Evolutionary conservation across 2,797 vertebrate species (phyloP).

Genomic region (Spondyliosoma cantharus): DNA sequence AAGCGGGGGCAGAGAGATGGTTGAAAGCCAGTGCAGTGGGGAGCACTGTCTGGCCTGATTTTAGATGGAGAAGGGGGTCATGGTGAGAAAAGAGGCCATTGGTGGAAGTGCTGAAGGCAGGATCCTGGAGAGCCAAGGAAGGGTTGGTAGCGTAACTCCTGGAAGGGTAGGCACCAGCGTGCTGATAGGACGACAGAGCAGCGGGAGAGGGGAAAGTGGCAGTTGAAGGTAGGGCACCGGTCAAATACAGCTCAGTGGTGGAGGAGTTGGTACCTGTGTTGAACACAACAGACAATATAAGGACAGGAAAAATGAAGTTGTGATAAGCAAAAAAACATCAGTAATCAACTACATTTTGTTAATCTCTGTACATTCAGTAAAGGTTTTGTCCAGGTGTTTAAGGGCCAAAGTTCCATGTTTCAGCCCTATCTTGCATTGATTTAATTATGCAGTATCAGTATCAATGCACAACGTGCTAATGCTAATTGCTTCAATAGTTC

Average conservation of each 20-base stretch:
- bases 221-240: constrained; percentile 93
- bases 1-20: constrained; percentile 87
- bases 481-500: not conserved
- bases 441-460: not conserved
- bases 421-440: too few species aligned
- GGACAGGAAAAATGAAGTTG: not conserved
- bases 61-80: constrained; percentile 93
- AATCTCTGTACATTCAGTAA: not conserved
- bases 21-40: constrained; percentile 93
- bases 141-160: constrained; percentile 92
- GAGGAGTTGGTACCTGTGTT: constrained; percentile 92
- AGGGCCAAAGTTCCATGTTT: not conserved
- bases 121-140: constrained; percentile 92
- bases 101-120: constrained; percentile 91
- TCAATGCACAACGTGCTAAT: not conserved
- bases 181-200: constrained; percentile 93
- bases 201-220: constrained; percentile 93
- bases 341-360: not conserved
- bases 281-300: constrained; percentile 16
- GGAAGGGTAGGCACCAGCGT: constrained; percentile 91
- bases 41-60: constrained; percentile 91
- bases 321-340: not conserved
- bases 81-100: constrained; percentile 93
- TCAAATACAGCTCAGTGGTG: constrained; percentile 93
- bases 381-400: not conserved